Conservation (phyloP, 2,113 vertebrate genomes). For the Bos javanicus region DNA sequence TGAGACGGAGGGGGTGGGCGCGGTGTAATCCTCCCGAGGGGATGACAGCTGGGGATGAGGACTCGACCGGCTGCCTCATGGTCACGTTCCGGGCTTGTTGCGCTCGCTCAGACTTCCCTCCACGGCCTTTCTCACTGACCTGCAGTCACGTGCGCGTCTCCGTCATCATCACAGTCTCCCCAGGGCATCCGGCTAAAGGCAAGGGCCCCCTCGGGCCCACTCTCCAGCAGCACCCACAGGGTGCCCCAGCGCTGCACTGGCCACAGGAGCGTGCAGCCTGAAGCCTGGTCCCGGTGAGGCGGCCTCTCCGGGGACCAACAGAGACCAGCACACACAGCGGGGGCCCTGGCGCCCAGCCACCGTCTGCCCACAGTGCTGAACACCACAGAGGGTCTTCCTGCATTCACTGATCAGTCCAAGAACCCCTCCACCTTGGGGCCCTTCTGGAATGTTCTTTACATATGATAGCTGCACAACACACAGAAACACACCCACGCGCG, state of each 20-base stretch:
- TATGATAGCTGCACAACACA: rapidly evolving
- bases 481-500: rapidly evolving
- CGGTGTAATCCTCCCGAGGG: rapidly evolving
- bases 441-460: neutral
- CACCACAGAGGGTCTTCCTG: rapidly evolving
- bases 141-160: rapidly evolving
- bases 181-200: neutral
- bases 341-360: rapidly evolving
- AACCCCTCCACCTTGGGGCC: too few species aligned
- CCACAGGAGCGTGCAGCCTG: rapidly evolving
- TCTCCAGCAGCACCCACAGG: neutral
- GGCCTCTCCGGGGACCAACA: neutral
- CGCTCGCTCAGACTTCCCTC: rapidly evolving
- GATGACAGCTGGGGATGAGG: rapidly evolving
- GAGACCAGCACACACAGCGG: rapidly evolving
- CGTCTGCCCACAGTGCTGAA: neutral
- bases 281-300: rapidly evolving
- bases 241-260: rapidly evolving
- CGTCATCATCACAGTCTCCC: rapidly evolving
- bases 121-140: rapidly evolving
- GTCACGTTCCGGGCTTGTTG: rapidly evolving
- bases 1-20: rapidly evolving
- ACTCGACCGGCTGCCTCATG: rapidly evolving
- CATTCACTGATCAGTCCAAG: rapidly evolving
- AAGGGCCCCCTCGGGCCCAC: rapidly evolving